Conservation (phyloP, 2,797 vertebrate species). For the Chelmon rostratus region DNA sequence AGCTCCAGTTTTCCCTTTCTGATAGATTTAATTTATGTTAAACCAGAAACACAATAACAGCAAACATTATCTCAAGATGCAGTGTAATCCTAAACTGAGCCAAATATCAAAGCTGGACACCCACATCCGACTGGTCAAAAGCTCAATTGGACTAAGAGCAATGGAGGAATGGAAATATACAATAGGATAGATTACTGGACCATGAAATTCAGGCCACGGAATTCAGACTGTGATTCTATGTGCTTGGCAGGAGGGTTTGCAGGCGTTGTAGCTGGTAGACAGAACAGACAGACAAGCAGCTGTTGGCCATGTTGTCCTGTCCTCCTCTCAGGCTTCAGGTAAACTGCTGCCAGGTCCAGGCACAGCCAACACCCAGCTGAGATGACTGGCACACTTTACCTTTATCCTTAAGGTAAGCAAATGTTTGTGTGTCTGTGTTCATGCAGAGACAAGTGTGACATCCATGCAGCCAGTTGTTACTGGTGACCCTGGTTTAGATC, state of each 20-base stretch:
- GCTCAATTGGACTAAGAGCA: conserved; percentile 20
- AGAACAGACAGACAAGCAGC: conserved; percentile 66
- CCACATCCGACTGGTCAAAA: conserved; percentile 29
- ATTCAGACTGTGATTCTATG: conserved; percentile 43
- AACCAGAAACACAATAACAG: conserved; percentile 40
- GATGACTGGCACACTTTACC: conserved; percentile 53
- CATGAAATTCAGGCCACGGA: conserved; percentile 44
- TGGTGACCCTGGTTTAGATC: conserved; percentile 2
- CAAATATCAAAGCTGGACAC: conserved; percentile 40
- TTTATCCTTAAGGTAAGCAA: conserved; percentile 15
- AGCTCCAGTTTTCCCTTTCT: conserved; percentile 28
- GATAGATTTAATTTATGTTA: conserved; percentile 34
- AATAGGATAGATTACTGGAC: conserved; percentile 43
- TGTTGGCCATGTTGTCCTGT: conserved; percentile 57
- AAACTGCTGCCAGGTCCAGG: conserved; percentile 64
- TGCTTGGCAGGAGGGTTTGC: conserved; percentile 58
- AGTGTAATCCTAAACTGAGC: conserved; percentile 38
- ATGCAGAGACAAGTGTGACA: conserved; percentile 14
- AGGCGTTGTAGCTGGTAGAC: conserved; percentile 49
- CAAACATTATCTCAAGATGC: conserved; percentile 40
- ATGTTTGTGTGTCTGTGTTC: neutral
- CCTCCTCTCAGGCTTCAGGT: conserved; percentile 70
- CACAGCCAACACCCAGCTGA: conserved; percentile 61
- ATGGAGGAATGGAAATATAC: conserved; percentile 29
- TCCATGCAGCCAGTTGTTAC: neutral